Conservation (phyloP, 2,888 invertebrate species). For the Zaprionus bogoriensis region DNA sequence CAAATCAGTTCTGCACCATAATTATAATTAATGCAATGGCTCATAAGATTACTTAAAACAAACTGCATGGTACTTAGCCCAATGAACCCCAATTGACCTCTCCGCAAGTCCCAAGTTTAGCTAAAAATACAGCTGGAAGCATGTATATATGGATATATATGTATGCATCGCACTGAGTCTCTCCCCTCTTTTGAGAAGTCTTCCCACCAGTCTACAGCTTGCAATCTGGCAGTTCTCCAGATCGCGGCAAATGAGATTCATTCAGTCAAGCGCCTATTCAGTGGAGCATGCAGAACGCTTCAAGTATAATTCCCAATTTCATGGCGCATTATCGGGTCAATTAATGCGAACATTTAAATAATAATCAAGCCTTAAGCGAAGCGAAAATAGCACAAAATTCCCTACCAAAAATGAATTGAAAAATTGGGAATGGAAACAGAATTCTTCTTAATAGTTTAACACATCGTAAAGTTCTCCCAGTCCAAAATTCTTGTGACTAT, state of each 20-base stretch:
- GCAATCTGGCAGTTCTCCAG: not conserved
- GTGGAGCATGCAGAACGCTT: slow-evolving; percentile 39
- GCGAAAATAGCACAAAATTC: slow-evolving; percentile 22
- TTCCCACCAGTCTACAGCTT: not conserved
- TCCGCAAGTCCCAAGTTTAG: not conserved
- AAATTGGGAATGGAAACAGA: slow-evolving; percentile 23
- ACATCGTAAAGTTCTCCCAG: slow-evolving; percentile 68
- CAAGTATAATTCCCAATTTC: slow-evolving; percentile 53
- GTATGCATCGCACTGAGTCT: not conserved
- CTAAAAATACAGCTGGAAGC: not conserved
- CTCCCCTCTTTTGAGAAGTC: no score
- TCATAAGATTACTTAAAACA: not conserved
- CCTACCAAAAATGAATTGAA: slow-evolving; percentile 14
- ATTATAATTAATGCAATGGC: not conserved
- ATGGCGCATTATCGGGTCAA: slow-evolving; percentile 58
- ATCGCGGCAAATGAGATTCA: no score
- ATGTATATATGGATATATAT: not conserved
- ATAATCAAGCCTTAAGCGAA: slow-evolving; percentile 39
- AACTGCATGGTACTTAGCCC: not conserved
- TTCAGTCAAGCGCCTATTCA: slow-evolving; percentile 15
- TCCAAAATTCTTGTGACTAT: slow-evolving; percentile 40
- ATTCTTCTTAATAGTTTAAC: slow-evolving; percentile 62
- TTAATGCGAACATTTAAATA: slow-evolving; percentile 62
- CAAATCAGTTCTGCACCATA: no score
- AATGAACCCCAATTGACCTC: not conserved